Evolutionary conservation across 2,113 vertebrate species (phyloP), one percentile per base, ranked within the genome.

Genomic region (Calidris pygmaea): DNA sequence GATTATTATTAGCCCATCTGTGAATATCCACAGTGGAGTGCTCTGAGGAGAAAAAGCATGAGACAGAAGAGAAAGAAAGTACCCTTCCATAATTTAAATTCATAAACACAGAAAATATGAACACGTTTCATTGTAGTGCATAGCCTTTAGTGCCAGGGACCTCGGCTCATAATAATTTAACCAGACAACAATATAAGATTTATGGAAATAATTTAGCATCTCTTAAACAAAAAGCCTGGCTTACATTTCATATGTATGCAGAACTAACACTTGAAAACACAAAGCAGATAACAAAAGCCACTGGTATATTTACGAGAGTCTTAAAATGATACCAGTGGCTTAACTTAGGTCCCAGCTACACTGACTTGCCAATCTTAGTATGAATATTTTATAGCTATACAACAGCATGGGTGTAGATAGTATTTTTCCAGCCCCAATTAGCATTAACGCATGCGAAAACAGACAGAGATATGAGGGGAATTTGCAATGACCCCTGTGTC

Each of bases 121-220:
- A 85, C 70, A 70, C 3, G 41, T 95, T 87, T 88, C 72, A 59
- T 89, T 76, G 95, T 37, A 9, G 30, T n/a, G 34, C 53, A 35
- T 62, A 92, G 93, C 74, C 90, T 91, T 91, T 73, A 63, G 82
- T 95, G 85, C 66, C 76, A 80, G 82, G 37, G 22, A 85, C 48
- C 59, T 90, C 70, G 66, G 59, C 75, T 96, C 55, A 71, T 93
- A 86, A 92, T 96, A 85, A 91, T 95, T 96, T 97, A 94, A 96
- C 58, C 55, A 58, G 73, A 37, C 72, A 90, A 91, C 79, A 84
- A n/a, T 30, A 34, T 73, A 66, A 43, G 82, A 89, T 94, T 94
- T 95, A 95, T 95, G 62, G 85, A 90, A 95, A 94, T 92, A 95
- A 97, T 91, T 96, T 89, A 91, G 62, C 39, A 86, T 92, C 82